These are phyloP conservation scores for Drosophila kikkawai DNA, from an alignment of 1,140 invertebrate genomes.

Conservation along the genomic window DNA sequence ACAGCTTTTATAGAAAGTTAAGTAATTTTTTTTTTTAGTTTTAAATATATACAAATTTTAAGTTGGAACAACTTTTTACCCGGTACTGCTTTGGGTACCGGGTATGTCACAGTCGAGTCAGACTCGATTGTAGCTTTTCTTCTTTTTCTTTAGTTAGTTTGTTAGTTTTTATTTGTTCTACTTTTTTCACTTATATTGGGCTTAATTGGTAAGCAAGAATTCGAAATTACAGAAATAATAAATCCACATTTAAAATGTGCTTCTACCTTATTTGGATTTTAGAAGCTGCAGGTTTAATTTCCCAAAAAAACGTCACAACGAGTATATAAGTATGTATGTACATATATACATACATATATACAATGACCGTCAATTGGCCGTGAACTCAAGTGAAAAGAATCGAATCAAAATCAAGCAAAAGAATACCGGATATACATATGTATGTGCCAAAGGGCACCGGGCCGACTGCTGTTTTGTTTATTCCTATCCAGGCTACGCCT, in stretches of 20 bases:
- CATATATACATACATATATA: too few species aligned
- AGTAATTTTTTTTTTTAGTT: neutral
- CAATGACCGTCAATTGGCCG: neutral
- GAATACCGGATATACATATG: neutral
- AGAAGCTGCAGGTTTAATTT: constrained; percentile 6
- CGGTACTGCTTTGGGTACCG: too few species aligned
- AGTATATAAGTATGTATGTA: neutral
- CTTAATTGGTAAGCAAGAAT: too few species aligned
- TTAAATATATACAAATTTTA: neutral
- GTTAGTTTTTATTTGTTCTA: too few species aligned
- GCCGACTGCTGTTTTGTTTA: neutral
- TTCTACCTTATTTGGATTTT: neutral
- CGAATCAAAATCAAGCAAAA: constrained; percentile 1
- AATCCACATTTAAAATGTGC: neutral
- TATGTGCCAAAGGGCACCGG: constrained; percentile 21
- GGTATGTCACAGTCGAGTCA: too few species aligned
- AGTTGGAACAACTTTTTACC: too few species aligned
- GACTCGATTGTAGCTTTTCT: too few species aligned
- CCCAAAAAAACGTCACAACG: constrained; percentile 25
- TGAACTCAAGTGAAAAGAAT: constrained; percentile 6
- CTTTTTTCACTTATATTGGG: too few species aligned
- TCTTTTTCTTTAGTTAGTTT: too few species aligned
- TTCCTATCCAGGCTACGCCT: constrained; percentile 1
- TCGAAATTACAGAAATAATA: too few species aligned
- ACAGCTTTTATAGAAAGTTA: neutral